Percentiles rank a stretch among this genome's conserved stretches.
These are phyloP conservation scores for Eupeodes corollae DNA, from an alignment of 1,140 invertebrate species.

Conservation along the genomic window DNA sequence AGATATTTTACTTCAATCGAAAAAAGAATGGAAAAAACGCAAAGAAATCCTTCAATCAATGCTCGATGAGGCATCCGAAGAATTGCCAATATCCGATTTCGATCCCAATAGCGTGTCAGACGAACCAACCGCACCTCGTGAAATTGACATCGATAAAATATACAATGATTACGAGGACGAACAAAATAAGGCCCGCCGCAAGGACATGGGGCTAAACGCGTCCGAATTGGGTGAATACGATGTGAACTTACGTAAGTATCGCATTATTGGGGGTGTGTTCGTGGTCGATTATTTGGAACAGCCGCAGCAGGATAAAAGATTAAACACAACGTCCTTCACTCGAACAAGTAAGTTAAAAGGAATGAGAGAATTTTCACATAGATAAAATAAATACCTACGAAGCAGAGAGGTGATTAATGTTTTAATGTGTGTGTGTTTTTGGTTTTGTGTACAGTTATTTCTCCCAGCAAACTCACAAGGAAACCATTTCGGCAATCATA, in stretches of 20 bases:
- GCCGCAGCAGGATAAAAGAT: conserved; percentile 45
- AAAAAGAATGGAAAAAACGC: conserved; percentile 34
- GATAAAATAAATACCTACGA: not conserved
- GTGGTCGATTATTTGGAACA: conserved; percentile 52
- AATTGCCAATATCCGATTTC: conserved; percentile 22
- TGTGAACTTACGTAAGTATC: conserved; percentile 54
- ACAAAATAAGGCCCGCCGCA: conserved; percentile 27
- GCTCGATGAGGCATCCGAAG: conserved; percentile 22
- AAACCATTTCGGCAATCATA: conserved; percentile 59
- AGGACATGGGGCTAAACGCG: conserved; percentile 26
- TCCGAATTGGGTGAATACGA: conserved; percentile 39
- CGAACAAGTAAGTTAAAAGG: conserved; percentile 19
- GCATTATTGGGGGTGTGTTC: conserved; percentile 53
- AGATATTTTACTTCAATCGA: conserved; percentile 33
- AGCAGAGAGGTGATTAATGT: not conserved
- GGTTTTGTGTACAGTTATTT: conserved; percentile 45
- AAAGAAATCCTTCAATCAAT: conserved; percentile 33
- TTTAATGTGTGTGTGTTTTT: not conserved
- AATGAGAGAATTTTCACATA: not conserved
- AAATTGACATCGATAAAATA: conserved; percentile 30
- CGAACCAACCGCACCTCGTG: conserved; percentile 13
- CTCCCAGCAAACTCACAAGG: conserved; percentile 46
- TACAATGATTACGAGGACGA: conserved; percentile 36
- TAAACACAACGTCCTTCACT: conserved; percentile 35
- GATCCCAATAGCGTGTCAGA: conserved; percentile 20